Evolutionary conservation across 2,797 vertebrate genomes (phyloP).

Genomic region (Varecia variegata): DNA sequence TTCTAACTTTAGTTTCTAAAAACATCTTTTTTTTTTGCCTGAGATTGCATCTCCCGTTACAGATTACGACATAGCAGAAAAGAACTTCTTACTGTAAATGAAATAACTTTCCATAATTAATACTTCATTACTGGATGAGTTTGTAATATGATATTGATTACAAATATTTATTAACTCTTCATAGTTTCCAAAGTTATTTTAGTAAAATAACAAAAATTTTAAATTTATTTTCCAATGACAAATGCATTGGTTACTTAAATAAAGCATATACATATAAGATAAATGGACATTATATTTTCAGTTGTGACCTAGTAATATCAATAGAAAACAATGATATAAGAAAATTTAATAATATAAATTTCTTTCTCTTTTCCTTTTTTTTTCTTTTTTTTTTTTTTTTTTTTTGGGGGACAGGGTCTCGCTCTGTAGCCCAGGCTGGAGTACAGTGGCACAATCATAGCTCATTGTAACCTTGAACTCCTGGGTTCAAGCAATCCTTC

Average conservation of each 20-base stretch:
- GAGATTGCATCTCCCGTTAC: neutral
- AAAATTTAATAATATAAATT: neutral
- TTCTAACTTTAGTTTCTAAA: neutral
- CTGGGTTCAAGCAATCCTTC: neutral
- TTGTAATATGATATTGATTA: neutral
- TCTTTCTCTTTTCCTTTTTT: neutral
- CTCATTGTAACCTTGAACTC: neutral
- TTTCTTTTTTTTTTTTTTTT: too few relatives aligned
- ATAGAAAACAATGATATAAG: neutral
- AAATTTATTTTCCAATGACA: neutral
- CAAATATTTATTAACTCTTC: constrained; percentile 45
- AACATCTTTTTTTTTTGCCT: neutral
- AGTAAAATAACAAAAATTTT: neutral
- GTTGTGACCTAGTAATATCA: neutral
- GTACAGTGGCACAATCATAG: neutral
- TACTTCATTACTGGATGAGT: neutral
- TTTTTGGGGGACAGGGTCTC: neutral
- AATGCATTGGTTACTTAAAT: constrained; percentile 8
- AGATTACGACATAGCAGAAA: neutral
- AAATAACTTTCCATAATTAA: neutral
- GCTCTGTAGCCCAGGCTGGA: neutral
- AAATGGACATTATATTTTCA: neutral
- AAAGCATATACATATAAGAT: neutral
- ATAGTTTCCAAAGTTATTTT: neutral
- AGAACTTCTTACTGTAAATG: neutral